Base-by-base conservation (phyloP, 2,113 vertebrate genomes). In the Phyllostomus discolor region DNA sequence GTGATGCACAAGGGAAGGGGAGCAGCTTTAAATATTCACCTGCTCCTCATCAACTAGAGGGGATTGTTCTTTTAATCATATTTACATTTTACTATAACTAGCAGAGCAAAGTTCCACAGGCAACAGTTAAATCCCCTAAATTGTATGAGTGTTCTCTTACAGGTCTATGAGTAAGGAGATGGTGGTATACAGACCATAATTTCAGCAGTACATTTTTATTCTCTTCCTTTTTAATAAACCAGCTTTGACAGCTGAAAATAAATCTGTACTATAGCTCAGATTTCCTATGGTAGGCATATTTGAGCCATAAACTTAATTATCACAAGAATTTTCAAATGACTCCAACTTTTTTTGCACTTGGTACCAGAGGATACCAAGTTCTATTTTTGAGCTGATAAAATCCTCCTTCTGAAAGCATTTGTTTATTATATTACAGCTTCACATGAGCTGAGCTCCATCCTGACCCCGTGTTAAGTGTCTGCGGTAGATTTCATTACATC, bases 391-490 rank as follows among this genome's bases (percentile, higher is more conserved):
- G 98, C 97, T 1, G 98, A 98, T 98, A 98, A 98, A 97, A 98
- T 98, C 98, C 98, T 98, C 98, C 98, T 98, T 99, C 98, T 98
- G 98, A 98, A 99, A 99, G 99, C 98, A 98, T 99, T 99, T 99
- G 98, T 99, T 99, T 99, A 99, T 99, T 99, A 98, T 99, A 99
- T 99, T 99, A 99, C 98, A 98, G 98, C 98, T 98, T 99, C 99
- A 98, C 98, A 99, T 99, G 99, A 99, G 98, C 98, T 82, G 97
- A 98, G 98, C 99, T 98, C 98, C 97, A 98, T 98, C 98, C 98
- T 99, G 99, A 99, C 99, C 99, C 97, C 96, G 98, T 99, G 99
- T 99, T 99, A 99, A 99, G 99, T 99, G 99, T 99, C 99, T 99
- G 99, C 98, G 98, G 99, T 99, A 99, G 99, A 99, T 99, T 99